Evolutionary conservation across 2,113 vertebrate genomes (phyloP).

Genomic region (Dipodomys stephensi): DNA sequence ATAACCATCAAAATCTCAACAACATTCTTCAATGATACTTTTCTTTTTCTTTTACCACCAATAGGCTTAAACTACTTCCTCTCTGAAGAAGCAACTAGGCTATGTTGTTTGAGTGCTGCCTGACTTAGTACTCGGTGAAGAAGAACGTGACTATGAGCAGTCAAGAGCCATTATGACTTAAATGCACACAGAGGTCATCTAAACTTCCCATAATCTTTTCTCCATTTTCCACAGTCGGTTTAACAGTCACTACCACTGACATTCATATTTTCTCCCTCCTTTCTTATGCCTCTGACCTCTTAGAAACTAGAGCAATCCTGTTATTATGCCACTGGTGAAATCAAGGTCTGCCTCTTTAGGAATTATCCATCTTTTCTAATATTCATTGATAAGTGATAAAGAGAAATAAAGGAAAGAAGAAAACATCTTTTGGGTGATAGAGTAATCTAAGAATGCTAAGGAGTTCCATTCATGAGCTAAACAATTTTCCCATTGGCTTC

Average conservation of each 20-base stretch:
- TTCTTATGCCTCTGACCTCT: not conserved
- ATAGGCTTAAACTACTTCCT: not conserved
- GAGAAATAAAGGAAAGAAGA: not conserved
- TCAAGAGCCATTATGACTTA: conserved; percentile 49
- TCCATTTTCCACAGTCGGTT: conserved; percentile 67
- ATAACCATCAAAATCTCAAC: too few species aligned
- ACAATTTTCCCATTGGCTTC: not conserved
- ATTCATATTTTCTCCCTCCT: conserved; percentile 21
- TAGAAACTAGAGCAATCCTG: not conserved
- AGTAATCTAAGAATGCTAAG: not conserved
- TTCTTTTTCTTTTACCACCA: not conserved
- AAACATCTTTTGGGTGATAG: not conserved
- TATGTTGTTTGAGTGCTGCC: conserved; percentile 20
- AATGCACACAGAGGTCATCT: conserved; percentile 65
- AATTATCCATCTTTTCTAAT: not conserved
- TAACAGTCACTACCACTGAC: conserved; percentile 51
- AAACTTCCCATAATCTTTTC: conserved; percentile 68
- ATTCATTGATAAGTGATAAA: not conserved
- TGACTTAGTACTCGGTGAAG: conserved; percentile 61
- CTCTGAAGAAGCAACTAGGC: not conserved
- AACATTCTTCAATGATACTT: too few species aligned
- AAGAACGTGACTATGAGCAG: not conserved
- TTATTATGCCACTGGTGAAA: not conserved
- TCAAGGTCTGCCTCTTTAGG: not conserved
- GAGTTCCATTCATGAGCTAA: not conserved